Evolutionary conservation across 2,888 invertebrate genomes (phyloP).

Genomic region (Allophyes oxyacanthae): DNA sequence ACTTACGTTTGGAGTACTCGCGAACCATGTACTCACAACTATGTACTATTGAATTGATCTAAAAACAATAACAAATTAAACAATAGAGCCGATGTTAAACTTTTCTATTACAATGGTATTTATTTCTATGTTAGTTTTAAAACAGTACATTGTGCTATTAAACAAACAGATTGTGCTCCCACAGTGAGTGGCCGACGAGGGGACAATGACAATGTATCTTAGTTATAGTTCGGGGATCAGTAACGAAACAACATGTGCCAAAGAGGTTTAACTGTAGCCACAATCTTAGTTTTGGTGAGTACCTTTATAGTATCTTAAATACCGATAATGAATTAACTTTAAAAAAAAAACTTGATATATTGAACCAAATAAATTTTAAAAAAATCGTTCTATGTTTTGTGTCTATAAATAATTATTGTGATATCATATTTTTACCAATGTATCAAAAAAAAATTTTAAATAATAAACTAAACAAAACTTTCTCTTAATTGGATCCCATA

Average conservation of each 20-base stretch:
- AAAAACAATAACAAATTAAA: conserved; percentile 16
- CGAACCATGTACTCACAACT: background rate
- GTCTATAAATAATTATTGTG: no score
- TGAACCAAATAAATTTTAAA: no score
- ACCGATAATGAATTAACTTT: no score
- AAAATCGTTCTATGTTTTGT: no score
- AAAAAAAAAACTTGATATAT: no score
- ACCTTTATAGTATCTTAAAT: no score
- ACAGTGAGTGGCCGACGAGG: conserved; percentile 38
- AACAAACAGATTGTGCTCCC: conserved; percentile 53
- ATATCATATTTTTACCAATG: no score
- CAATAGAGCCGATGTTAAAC: conserved; percentile 14
- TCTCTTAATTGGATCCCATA: no score
- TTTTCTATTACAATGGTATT: conserved; percentile 24
- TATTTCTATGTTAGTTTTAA: conserved; percentile 42
- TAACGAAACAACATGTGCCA: conserved; percentile 58
- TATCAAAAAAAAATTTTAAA: no score
- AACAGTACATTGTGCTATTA: conserved; percentile 61
- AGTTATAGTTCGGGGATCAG: conserved; percentile 47
- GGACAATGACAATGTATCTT: conserved; percentile 53
- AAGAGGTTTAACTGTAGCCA: conserved; percentile 28
- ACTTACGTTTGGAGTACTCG: background rate
- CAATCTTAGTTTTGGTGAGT: conserved; percentile 57
- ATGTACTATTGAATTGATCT: conserved; percentile 1
- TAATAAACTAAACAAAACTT: no score